Evolutionary conservation across 2,113 vertebrate genomes (phyloP), one percentile per base, ranked within the genome.

Genomic region (Prunella himalayana): DNA sequence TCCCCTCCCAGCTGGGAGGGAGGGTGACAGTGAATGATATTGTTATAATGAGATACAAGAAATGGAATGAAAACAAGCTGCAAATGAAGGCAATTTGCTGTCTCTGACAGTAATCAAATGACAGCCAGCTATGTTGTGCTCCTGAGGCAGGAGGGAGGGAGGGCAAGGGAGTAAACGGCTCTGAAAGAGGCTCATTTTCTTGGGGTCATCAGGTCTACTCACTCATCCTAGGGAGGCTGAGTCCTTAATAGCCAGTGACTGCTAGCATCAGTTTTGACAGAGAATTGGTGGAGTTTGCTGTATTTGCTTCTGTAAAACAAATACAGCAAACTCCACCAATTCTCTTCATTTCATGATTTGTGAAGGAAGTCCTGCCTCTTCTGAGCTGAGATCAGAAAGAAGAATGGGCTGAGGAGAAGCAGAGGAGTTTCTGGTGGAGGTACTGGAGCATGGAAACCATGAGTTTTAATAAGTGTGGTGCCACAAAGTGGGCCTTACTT

Each of bases 41-140:
- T 93, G 85, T 95, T 95, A 83, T 92, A 97, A 96, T 90, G 83
- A 88, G 53, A 82, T 80, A 93, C 64, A 95, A 96, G 95, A 95
- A 94, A 60, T 11, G 37, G 76, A 91, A 90, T 84, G 86, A 82
- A 95, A 97, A 94, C 45, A 92, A 90, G 84, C 82, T 92, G 63
- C 84, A 85, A 97, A 95, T 95, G 86, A 97, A 96, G 86, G 92
- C 91, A 95, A 49, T 96, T 96, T 97, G 89, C 86, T 92, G 81
- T 83, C 77, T 91, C 73, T 92, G 70, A 80, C 53, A 82, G 69
- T 83, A 90, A 89, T 83, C 82, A 80, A 88, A 85, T 80, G 71
- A 47, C 82, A 92, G 44, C 28, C 82, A 88, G 41, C 37, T 69
- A 16, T 53, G 59, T 84, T 84, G 45, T 75, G 69, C 30, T 63